Evolutionary conservation across 2,113 vertebrate genomes (phyloP).

Genomic region (Lasiurus borealis): DNA sequence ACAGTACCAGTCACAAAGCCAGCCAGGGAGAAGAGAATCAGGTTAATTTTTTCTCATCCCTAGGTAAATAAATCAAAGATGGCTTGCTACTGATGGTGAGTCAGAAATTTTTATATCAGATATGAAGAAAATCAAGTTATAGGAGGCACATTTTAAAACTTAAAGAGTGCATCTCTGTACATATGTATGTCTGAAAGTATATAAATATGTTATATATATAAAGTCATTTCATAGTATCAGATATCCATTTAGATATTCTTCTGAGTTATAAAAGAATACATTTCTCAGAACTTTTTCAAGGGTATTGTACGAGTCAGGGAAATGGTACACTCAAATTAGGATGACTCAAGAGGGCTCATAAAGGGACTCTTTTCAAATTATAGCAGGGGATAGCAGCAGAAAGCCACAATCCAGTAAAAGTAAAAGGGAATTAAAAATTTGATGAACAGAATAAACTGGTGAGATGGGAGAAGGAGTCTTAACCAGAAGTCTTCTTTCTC

Average conservation of each 20-base stretch:
- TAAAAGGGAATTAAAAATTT: not conserved
- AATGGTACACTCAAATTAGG: not conserved
- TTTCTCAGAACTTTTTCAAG: slow-evolving; percentile 28
- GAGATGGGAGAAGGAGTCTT: not conserved
- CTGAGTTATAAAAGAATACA: not conserved
- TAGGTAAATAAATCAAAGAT: slow-evolving; percentile 52
- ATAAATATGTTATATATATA: not conserved
- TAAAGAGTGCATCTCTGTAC: not conserved
- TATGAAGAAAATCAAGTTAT: not conserved
- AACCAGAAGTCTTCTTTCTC: not conserved
- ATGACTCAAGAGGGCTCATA: not conserved
- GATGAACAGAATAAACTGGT: too few relatives aligned
- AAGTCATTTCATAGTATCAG: slow-evolving; percentile 30
- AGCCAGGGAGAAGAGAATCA: not conserved
- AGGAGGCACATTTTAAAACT: not conserved
- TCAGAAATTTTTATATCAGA: slow-evolving; percentile 37
- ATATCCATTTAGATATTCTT: not conserved
- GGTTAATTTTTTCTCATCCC: not conserved
- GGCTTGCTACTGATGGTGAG: slow-evolving; percentile 32
- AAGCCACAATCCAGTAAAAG: not conserved
- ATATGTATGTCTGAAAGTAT: not conserved
- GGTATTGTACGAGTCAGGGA: not conserved
- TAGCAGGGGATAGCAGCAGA: not conserved
- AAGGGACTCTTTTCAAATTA: not conserved
- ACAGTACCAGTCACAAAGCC: not conserved